Percentiles rank a stretch among this genome's conserved stretches.
phyloP scores from a whole-genome alignment of 2,113 vertebrate species.

The Saccopteryx leptura region DNA sequence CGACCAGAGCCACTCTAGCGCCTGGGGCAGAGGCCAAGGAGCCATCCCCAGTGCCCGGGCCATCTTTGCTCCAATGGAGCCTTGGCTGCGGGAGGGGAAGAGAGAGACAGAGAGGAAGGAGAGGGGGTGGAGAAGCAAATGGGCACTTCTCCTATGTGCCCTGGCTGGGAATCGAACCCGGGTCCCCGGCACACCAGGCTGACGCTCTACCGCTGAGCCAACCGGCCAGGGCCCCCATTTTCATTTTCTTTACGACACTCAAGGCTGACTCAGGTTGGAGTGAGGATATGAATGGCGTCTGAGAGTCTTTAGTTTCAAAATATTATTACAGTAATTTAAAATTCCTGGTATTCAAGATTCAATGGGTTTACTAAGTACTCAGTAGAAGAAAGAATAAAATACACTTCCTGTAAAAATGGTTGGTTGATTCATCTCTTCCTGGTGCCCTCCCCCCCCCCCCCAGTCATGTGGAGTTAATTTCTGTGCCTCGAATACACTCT shows the following conservation, averaged over 20 bases:
- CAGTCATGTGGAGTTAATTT: neutral
- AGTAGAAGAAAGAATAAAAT: neutral
- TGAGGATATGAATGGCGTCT: neutral
- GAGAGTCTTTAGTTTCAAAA: slow-evolving; percentile 44
- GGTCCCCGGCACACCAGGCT: too few relatives aligned
- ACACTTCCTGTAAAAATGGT: neutral
- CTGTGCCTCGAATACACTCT: neutral
- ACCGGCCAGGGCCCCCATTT: too few relatives aligned
- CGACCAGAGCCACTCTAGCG: too few relatives aligned
- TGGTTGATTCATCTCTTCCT: neutral
- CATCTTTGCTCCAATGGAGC: too few relatives aligned
- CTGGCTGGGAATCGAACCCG: too few relatives aligned
- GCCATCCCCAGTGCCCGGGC: too few relatives aligned
- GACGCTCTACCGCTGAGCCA: too few relatives aligned
- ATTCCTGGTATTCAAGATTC: neutral
- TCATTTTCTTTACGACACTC: neutral
- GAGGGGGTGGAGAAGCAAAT: too few relatives aligned
- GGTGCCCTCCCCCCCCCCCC: neutral
- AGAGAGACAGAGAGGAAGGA: too few relatives aligned
- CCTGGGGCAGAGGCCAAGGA: too few relatives aligned
- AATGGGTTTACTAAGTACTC: neutral
- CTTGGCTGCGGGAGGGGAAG: too few relatives aligned
- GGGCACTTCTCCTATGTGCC: too few relatives aligned
- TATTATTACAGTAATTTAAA: neutral
- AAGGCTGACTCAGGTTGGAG: neutral